A percentile compares a stretch with the other conserved stretches of the same genome.
phyloP scores from a whole-genome alignment of 2,797 vertebrate genomes.

The Alcedo atthis region DNA sequence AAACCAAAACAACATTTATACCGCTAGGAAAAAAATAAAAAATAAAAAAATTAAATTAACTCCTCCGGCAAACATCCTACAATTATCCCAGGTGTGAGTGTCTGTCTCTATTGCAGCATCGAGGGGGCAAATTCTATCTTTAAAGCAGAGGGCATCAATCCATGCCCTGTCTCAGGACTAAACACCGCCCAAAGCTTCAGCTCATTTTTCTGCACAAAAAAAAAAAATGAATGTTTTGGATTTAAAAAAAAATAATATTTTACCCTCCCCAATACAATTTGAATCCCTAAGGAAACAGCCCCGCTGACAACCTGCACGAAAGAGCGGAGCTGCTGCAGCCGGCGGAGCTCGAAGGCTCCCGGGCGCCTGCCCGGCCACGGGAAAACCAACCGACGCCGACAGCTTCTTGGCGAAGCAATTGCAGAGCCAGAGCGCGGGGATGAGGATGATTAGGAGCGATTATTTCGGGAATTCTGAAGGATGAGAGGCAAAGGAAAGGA shows the following conservation, averaged over 20 bases:
- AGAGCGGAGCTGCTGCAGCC: neutral
- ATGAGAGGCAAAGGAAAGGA: neutral
- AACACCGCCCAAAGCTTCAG: fast-evolving
- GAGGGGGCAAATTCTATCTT: fast-evolving
- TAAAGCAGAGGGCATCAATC: neutral
- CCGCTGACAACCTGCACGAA: neutral
- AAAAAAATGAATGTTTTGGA: no score
- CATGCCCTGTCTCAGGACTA: neutral
- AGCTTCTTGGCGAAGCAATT: fast-evolving
- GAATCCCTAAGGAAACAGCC: fast-evolving
- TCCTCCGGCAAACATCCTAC: neutral
- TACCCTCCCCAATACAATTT: neutral
- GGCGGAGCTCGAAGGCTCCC: fast-evolving
- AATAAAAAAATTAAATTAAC: neutral
- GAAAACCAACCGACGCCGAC: fast-evolving
- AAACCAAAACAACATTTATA: neutral
- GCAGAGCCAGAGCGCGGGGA: fast-evolving
- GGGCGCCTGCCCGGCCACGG: fast-evolving
- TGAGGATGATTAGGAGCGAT: neutral
- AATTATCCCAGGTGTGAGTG: neutral
- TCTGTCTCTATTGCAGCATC: fast-evolving
- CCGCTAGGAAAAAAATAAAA: neutral
- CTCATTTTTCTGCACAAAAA: neutral
- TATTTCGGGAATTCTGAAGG: neutral
- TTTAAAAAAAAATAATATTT: neutral